Base-by-base conservation (phyloP, 2,797 vertebrate genomes). In the Dendrocincla tyrannina region DNA sequence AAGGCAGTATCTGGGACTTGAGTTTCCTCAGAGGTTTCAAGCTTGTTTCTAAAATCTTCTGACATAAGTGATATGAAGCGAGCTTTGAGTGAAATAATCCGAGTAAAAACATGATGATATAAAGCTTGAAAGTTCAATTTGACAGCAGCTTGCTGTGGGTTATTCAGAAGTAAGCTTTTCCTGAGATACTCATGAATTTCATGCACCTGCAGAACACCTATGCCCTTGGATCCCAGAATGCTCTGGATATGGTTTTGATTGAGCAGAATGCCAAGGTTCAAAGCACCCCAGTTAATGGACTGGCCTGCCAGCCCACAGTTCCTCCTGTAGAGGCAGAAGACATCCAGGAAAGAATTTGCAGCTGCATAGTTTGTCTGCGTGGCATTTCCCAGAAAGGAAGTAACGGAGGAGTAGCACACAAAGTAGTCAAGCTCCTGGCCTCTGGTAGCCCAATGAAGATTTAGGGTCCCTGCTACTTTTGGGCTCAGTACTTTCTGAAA, bases 331-430 rank as follows among this genome's bases (percentile, higher is more conserved):
- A 98, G 98, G 88, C 98, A 99, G 97, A 99, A 98, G 75, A 97
- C 52, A 77, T 99, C 99, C 9, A 99, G 97, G 95, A 99, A 99
- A 4, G 98, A 97, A 91, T 99, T 99, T 87, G 99, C 98, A 64
- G 99, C 98, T 53, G 98, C 98, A 23, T 99, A 99, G 96, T 99
- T 99, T 62, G 98, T 97, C 96, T 99, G 99, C 1, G 97, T 98
- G 27, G 96, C 89, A 17, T 98, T 99, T 79, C 99, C 98, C 42
- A 99, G 89, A 70, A 99, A 99, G 67, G 98, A 98, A 44, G 99
- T 91, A 70, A 99, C 94, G 25, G 98, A 99, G 24, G 99, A 99
- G 89, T 98, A 99, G 86, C 98, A 99, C 49, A 99, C 98, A 98
- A 99, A 99, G 91, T 98, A 98, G 96, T 99, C 98, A 32, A 99